Evolutionary conservation across 2,113 vertebrate species (phyloP), one percentile per base, ranked within the genome.

Genomic region (Zeus faber): DNA sequence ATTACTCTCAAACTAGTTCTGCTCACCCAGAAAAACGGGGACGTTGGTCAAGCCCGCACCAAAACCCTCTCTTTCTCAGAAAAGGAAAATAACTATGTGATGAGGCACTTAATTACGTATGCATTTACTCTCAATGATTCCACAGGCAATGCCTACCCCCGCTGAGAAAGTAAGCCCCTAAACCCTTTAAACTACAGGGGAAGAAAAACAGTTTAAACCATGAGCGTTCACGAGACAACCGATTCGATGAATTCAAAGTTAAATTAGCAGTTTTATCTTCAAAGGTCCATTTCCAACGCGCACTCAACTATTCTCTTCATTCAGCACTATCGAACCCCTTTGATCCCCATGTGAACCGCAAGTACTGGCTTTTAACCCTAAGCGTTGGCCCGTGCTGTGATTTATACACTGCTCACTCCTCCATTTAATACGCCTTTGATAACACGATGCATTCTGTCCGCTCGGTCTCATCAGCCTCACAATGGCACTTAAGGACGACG

Each of bases 221-320:
- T 13, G 2, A 58, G 49, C 24, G 26, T 45, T 17, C 31, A 25
- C 20, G 18, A 48, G 47, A 71, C 27, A 27, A 54, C 16, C 20
- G 55, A 22, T 53, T 65, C 16, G 54, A 48, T 67, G 26, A 61
- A 54, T 61, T 58, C 62, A 50, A 71, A 67, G 65, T 63, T 44
- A 56, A 79, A 77, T 79, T 66, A 79, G 59, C 31, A 41, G 37
- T 70, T 69, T 79, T 53, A 67, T 79, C 70, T 79, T 80, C 70
- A 79, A 75, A 76, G 57, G 40, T 65, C 53, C 54, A 54, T 65
- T 81, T 75, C 43, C 31, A 58, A 62, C 52, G 50, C 24, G n/a
- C 48, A 49, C 63, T 74, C 44, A 41, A 62, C 72, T 55, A 75
- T 71, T 74, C 37, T 41, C 48, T 65, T 72, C 62, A 43, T 31